phyloP scores from a whole-genome alignment of 2,888 invertebrate genomes.

The Anoncus sp. region DNA sequence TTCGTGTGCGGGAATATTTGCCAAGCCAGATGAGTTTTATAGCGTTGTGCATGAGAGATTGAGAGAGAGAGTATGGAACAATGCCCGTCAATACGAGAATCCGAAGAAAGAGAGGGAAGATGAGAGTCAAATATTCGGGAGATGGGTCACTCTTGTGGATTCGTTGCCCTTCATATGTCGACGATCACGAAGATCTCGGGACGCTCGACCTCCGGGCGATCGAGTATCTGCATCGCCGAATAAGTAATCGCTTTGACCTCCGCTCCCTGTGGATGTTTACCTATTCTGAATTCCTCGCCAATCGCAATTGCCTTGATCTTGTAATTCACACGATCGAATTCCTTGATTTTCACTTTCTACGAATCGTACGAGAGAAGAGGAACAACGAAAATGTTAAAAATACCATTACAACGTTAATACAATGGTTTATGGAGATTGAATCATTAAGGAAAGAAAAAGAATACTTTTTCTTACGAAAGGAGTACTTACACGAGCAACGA shows the following conservation, averaged over 20 bases:
- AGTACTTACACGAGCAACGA: slow-evolving; percentile 87
- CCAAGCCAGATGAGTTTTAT: slow-evolving; percentile 3
- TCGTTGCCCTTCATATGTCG: slow-evolving; percentile 89
- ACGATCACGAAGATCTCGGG: slow-evolving; percentile 98
- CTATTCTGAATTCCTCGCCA: slow-evolving; percentile 97
- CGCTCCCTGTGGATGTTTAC: slow-evolving; percentile 98
- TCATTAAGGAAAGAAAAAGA: neutral
- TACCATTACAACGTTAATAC: neutral
- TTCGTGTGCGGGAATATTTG: slow-evolving; percentile 18
- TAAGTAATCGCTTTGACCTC: slow-evolving; percentile 99
- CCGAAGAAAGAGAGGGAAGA: neutral
- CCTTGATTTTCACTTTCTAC: slow-evolving; percentile 93
- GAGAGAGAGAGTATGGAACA: neutral
- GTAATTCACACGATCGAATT: slow-evolving; percentile 93
- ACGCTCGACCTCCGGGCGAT: slow-evolving; percentile 88
- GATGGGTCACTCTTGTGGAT: slow-evolving; percentile 35
- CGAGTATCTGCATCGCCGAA: slow-evolving; percentile 98
- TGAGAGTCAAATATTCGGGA: neutral
- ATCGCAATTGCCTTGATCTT: slow-evolving; percentile 90
- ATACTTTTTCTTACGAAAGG: too few species aligned
- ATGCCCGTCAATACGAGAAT: neutral
- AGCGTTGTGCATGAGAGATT: neutral
- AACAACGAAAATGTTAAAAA: neutral
- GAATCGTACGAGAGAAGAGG: slow-evolving; percentile 79
- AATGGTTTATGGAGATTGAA: neutral